phyloP scores from a whole-genome alignment of 2,797 vertebrate species.

The Amniataba percoides region DNA sequence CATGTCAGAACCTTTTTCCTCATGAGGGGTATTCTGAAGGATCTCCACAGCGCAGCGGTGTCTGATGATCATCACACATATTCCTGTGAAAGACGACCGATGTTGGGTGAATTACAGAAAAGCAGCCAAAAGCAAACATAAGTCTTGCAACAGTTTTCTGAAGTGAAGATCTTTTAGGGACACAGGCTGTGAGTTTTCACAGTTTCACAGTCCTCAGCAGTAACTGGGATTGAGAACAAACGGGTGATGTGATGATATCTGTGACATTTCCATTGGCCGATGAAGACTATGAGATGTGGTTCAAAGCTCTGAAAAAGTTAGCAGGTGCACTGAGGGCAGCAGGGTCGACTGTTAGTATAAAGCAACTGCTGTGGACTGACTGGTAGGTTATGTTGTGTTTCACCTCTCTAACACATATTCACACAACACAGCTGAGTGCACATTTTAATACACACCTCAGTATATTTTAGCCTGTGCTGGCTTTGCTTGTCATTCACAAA shows the following conservation, averaged over 20 bases:
- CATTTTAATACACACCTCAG: neutral
- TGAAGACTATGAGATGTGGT: neutral
- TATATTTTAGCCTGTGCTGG: neutral
- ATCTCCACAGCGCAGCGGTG: neutral
- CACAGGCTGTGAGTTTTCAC: too few relatives aligned
- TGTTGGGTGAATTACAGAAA: neutral
- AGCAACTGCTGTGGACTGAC: neutral
- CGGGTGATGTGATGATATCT: neutral
- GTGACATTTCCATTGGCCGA: neutral
- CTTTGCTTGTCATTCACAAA: neutral
- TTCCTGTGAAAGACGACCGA: neutral
- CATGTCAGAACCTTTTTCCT: constrained; percentile 13
- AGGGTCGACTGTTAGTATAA: neutral
- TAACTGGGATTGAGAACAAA: too few relatives aligned
- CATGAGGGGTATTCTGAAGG: neutral
- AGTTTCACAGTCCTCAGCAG: too few relatives aligned
- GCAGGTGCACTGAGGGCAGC: too few relatives aligned
- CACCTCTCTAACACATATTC: neutral
- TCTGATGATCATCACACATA: constrained; percentile 1
- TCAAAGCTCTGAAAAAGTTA: neutral
- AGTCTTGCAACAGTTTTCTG: too few relatives aligned
- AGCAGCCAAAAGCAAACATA: neutral
- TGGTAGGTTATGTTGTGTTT: neutral
- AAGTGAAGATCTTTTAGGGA: too few relatives aligned
- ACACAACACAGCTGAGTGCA: neutral